These are phyloP conservation scores for Caretta caretta DNA, from an alignment of 2,113 vertebrate species.

Conservation along the genomic window DNA sequence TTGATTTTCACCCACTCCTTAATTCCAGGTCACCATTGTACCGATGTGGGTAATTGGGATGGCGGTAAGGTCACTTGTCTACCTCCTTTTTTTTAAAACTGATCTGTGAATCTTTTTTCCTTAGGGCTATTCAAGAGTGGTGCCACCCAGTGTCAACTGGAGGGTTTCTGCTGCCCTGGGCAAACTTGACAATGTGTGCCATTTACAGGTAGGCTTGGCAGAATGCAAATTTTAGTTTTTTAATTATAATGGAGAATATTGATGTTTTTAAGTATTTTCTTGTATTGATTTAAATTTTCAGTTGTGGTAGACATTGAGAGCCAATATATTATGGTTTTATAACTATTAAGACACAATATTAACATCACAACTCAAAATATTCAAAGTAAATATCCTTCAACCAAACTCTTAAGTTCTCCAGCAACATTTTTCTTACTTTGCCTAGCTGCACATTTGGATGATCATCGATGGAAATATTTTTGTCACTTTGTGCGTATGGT, in stretches of 20 bases:
- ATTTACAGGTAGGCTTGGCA: neutral
- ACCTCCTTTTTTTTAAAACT: neutral
- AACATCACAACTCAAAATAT: neutral
- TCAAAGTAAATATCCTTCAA: neutral
- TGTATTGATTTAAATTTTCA: neutral
- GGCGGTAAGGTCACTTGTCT: neutral
- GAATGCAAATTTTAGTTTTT: neutral
- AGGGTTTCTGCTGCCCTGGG: constrained; percentile 50
- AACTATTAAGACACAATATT: neutral
- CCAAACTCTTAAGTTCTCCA: neutral
- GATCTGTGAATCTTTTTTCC: neutral
- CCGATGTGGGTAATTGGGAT: neutral
- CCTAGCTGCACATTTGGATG: neutral
- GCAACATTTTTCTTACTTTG: neutral
- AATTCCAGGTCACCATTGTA: neutral
- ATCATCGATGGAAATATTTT: neutral
- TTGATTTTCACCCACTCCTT: neutral
- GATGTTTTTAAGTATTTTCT: neutral
- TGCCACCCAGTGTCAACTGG: constrained; percentile 48
- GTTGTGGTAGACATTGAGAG: neutral
- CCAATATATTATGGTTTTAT: neutral
- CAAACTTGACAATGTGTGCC: neutral
- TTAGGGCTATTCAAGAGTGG: neutral
- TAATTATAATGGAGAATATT: neutral
- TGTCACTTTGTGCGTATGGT: neutral